phyloP scores from a whole-genome alignment of 1,140 invertebrate genomes.

The Bursaphelenchus mucronatus region DNA sequence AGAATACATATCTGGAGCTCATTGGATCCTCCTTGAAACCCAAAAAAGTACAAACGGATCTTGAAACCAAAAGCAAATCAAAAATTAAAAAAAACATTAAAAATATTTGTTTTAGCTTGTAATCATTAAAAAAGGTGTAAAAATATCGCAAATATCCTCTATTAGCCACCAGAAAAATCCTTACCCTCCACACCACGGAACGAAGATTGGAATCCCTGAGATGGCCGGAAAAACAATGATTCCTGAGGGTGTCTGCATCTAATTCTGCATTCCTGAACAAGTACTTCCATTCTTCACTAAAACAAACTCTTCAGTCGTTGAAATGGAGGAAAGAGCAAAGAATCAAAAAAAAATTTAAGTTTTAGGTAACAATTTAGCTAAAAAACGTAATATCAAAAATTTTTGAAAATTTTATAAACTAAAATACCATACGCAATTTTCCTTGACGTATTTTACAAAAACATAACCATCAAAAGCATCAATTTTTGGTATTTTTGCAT shows the following conservation, averaged over 20 bases:
- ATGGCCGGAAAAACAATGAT: slow-evolving; percentile 25
- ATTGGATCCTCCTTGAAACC: too few relatives aligned
- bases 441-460: too few relatives aligned
- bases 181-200: slow-evolving; percentile 31
- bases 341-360: background rate
- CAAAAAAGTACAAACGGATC: too few relatives aligned
- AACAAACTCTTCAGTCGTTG: background rate
- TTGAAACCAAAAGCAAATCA: too few relatives aligned
- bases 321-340: too few relatives aligned
- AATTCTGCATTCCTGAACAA: slow-evolving; percentile 18
- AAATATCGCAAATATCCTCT: too few relatives aligned
- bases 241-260: slow-evolving; percentile 11
- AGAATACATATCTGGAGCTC: too few relatives aligned
- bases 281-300: slow-evolving; percentile 23
- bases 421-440: background rate
- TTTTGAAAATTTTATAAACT: background rate
- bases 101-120: too few relatives aligned
- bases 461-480: too few relatives aligned
- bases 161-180: background rate
- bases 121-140: too few relatives aligned
- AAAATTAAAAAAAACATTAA: too few relatives aligned
- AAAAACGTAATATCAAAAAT: background rate
- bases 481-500: too few relatives aligned
- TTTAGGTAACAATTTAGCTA: background rate
- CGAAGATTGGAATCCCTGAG: slow-evolving; percentile 35